Evolutionary conservation across 2,888 invertebrate species (phyloP), one percentile per base, ranked within the genome.

Genomic region (Caenorhabditis sp.): DNA sequence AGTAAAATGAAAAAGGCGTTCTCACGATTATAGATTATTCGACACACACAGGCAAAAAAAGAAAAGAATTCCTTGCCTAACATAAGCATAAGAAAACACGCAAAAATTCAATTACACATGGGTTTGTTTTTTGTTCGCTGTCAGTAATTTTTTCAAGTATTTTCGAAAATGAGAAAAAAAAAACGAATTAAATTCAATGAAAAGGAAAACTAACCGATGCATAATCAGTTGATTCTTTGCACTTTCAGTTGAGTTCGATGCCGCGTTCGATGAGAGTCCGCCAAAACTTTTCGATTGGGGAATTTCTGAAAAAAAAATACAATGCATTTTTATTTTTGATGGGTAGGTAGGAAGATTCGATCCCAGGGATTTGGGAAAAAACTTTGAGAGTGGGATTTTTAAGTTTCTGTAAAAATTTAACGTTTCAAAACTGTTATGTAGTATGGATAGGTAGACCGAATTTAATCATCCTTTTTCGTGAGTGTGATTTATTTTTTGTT

Each of bases 181-280:
- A 54, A 25, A 53, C 21, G n/a, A n/a, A n/a, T n/a, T n/a, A n/a
- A n/a, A n/a, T n/a, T 20, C 31, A 49, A 20, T 31, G 31, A 31
- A 31, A 31, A 31, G 10, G 10, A 31, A 17, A 43, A 53, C 75
- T 61, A 26, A 78, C 81, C 81, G 66, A 66, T 81, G 81, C 81
- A 81, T 81, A 69, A 81, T 81, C 68, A 81, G 63, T 57, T 77
- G 79, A 64, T 76, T 77, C 36, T 79, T 79, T 50, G 77, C 76
- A 57, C 61, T 70, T 59, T 72, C 72, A 21, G 61, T 61, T 50
- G 64, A 31, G 10, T 4, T 31, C 31, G 31, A 59, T 58, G 63
- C 60, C 57, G 71, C 23, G 23, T 26, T 66, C 14, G 43, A 43
- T 38, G 66, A 62, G 58, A 67, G 54, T 26, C 67, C 72, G 54